Evolutionary conservation across 2,888 invertebrate species (phyloP).

Genomic region (Incurvaria masculella): DNA sequence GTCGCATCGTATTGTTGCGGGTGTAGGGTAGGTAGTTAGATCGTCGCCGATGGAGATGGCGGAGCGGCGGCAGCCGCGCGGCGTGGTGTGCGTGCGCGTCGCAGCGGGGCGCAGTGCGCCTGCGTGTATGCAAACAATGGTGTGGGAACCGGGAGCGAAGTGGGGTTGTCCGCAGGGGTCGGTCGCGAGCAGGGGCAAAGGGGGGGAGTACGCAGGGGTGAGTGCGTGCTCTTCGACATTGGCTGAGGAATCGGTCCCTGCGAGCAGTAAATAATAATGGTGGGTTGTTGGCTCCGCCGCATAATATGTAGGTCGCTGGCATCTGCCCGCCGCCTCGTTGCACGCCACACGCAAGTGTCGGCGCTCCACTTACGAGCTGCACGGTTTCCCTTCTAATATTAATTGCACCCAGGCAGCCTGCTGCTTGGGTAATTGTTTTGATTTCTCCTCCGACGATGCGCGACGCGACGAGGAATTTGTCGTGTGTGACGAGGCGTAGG

Average conservation of each 20-base stretch:
- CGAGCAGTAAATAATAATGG: slow-evolving; percentile 37
- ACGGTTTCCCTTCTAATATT: too few species aligned
- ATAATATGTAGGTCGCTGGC: slow-evolving; percentile 55
- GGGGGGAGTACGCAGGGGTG: slow-evolving; percentile 10
- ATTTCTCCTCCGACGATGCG: too few species aligned
- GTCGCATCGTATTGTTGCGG: too few species aligned
- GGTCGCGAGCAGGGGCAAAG: slow-evolving; percentile 4
- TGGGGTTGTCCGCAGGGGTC: not conserved
- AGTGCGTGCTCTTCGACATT: not conserved
- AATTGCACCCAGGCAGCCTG: too few species aligned
- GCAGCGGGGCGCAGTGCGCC: not conserved
- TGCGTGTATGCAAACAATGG: not conserved
- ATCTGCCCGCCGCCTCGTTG: not conserved
- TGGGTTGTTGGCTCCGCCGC: slow-evolving; percentile 23
- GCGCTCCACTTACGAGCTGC: too few species aligned
- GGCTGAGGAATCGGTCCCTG: slow-evolving; percentile 23
- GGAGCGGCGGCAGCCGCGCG: not conserved
- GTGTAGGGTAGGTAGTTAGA: too few species aligned
- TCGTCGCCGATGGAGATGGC: too few species aligned
- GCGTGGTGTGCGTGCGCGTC: not conserved
- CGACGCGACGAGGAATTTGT: too few species aligned
- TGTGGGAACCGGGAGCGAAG: not conserved
- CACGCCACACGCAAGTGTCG: too few species aligned
- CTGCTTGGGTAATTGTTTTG: too few species aligned
- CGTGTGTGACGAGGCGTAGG: too few species aligned